Conservation (phyloP, 1,140 invertebrate species). For the Acyrthosiphon pisum region DNA sequence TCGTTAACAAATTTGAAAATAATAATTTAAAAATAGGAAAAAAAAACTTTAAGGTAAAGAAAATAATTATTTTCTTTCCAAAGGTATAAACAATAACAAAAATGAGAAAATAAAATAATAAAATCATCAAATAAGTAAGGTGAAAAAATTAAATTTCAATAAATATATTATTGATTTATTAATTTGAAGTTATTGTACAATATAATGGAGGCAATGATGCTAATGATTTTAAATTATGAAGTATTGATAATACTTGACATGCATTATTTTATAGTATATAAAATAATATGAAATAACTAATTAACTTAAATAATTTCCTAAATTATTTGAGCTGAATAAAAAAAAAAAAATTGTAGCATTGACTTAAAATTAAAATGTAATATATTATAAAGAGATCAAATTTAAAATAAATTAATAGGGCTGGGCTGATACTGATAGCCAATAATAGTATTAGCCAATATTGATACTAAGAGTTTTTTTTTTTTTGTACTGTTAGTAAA, state of each 20-base stretch:
- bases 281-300: background rate
- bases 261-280: background rate
- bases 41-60: background rate
- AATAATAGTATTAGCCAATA: too few species aligned
- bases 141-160: background rate
- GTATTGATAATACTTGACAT: background rate
- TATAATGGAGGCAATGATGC: background rate
- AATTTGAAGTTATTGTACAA: background rate
- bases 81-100: background rate
- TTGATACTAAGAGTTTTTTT: too few species aligned
- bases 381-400: slow-evolving; percentile 48
- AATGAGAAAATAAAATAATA: background rate
- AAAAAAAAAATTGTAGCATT: slow-evolving; percentile 17
- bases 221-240: background rate
- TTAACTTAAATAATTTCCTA: background rate
- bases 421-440: too few species aligned
- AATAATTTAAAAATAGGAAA: background rate
- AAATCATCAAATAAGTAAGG: background rate
- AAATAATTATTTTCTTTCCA: background rate
- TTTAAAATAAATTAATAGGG: background rate
- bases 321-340: slow-evolving; percentile 28
- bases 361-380: slow-evolving; percentile 41
- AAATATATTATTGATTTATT: background rate
- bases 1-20: slow-evolving; percentile 3
- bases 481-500: too few species aligned